A percentile compares a stretch with the other conserved stretches of the same genome.
These are phyloP conservation scores for Hecatera dysodea DNA, from an alignment of 2,888 invertebrate genomes.

Conservation along the genomic window DNA sequence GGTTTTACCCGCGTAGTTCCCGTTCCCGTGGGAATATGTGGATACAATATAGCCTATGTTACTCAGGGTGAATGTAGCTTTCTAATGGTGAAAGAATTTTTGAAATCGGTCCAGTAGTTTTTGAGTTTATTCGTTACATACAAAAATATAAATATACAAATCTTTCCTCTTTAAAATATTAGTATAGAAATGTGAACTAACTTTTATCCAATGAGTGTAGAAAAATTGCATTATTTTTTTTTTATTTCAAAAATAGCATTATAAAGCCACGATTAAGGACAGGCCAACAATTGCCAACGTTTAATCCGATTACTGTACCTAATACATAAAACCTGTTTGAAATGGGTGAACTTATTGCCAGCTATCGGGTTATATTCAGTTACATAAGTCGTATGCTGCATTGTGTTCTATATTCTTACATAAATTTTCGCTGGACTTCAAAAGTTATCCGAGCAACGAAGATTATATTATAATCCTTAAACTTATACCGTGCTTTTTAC, in stretches of 20 bases:
- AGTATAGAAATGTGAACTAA: not conserved
- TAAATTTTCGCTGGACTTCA: constrained; percentile 9
- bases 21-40: no score
- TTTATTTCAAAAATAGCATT: not conserved
- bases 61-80: no score
- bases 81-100: no score
- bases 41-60: no score
- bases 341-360: constrained; percentile 7
- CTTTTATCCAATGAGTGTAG: not conserved
- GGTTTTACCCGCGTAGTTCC: no score
- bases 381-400: not conserved
- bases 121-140: no score
- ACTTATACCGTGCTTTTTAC: no score
- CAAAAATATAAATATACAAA: no score
- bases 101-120: no score
- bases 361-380: constrained; percentile 24
- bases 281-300: constrained; percentile 11
- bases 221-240: not conserved
- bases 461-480: not conserved
- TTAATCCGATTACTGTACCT: constrained; percentile 32
- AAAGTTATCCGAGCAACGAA: not conserved
- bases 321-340: constrained; percentile 18
- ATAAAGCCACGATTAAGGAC: constrained; percentile 3
- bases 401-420: not conserved
- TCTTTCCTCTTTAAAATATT: no score